Evolutionary conservation across 1,140 invertebrate species (phyloP).

Genomic region (Drosophila triauraria): DNA sequence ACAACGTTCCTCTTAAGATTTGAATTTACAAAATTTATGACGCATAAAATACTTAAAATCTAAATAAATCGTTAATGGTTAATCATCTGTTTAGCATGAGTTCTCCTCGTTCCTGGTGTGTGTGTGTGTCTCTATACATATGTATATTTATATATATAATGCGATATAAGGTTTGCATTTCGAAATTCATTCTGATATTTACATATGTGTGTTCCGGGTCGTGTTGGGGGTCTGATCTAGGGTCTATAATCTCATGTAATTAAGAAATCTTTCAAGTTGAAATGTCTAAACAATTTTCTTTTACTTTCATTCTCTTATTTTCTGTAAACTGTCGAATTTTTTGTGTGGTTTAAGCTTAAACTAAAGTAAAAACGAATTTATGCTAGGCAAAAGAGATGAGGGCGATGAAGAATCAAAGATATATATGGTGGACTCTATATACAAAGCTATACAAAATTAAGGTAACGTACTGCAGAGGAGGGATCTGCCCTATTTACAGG

Average conservation of each 20-base stretch:
- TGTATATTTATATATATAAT: conserved; percentile 45
- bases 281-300: conserved; percentile 33
- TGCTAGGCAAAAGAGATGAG: conserved; percentile 28
- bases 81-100: conserved; percentile 40
- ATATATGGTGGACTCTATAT: conserved; percentile 37
- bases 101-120: conserved; percentile 23
- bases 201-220: conserved; percentile 26
- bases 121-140: conserved; percentile 53
- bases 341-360: conserved; percentile 18
- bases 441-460: conserved; percentile 60
- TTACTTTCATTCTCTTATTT: neutral
- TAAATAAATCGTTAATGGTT: conserved; percentile 50
- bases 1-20: conserved; percentile 57
- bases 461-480: conserved; percentile 23
- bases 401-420: conserved; percentile 5
- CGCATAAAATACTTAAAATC: conserved; percentile 76
- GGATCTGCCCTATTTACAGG: conserved; percentile 41
- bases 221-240: conserved; percentile 30
- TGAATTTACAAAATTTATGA: conserved; percentile 71
- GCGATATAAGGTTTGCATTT: conserved; percentile 38
- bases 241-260: conserved; percentile 62
- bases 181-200: conserved; percentile 55
- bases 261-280: conserved; percentile 37
- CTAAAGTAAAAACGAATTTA: conserved; percentile 40
- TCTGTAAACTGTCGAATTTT: conserved; percentile 4